Percentiles rank a stretch among this genome's conserved stretches.
These are phyloP conservation scores for Cheilosia soror DNA, from an alignment of 2,888 invertebrate genomes.

Conservation along the genomic window DNA sequence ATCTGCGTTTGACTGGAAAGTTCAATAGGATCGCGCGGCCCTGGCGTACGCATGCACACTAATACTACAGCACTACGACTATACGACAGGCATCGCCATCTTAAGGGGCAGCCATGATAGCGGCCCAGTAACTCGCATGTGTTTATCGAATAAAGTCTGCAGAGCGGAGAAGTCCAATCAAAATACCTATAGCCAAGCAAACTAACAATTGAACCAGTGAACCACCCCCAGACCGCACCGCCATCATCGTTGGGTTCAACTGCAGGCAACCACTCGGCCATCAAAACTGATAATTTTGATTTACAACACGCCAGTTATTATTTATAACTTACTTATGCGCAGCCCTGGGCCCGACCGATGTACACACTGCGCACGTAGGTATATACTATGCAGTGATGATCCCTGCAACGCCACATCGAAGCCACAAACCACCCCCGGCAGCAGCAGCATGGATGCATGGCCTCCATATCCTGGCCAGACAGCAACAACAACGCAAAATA, in stretches of 20 bases:
- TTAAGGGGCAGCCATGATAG: slow-evolving; percentile 62
- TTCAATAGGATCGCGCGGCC: slow-evolving; percentile 60
- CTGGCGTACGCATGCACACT: slow-evolving; percentile 47
- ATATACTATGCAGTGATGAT: not conserved
- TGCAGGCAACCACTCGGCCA: slow-evolving; percentile 75
- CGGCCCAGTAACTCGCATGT: slow-evolving; percentile 54
- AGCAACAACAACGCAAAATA: slow-evolving; percentile 39
- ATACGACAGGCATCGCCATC: slow-evolving; percentile 27
- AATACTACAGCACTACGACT: not conserved
- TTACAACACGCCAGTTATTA: slow-evolving; percentile 84
- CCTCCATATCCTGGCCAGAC: slow-evolving; percentile 52
- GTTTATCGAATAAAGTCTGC: slow-evolving; percentile 70
- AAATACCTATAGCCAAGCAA: slow-evolving; percentile 38
- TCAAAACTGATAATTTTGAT: slow-evolving; percentile 84
- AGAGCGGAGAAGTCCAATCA: slow-evolving; percentile 55
- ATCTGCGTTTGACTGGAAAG: slow-evolving; percentile 69
- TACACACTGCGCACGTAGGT: slow-evolving; percentile 58
- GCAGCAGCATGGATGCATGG: slow-evolving; percentile 40
- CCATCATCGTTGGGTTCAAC: slow-evolving; percentile 54
- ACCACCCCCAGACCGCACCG: slow-evolving; percentile 50
- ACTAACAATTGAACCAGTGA: slow-evolving; percentile 42
- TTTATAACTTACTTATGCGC: slow-evolving; percentile 84
- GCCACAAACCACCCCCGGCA: slow-evolving; percentile 63
- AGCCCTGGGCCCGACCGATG: slow-evolving; percentile 38
- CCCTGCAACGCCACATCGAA: slow-evolving; percentile 33